Base-by-base conservation (phyloP, 2,797 vertebrate species). In the Semaprochilodus insignis region DNA sequence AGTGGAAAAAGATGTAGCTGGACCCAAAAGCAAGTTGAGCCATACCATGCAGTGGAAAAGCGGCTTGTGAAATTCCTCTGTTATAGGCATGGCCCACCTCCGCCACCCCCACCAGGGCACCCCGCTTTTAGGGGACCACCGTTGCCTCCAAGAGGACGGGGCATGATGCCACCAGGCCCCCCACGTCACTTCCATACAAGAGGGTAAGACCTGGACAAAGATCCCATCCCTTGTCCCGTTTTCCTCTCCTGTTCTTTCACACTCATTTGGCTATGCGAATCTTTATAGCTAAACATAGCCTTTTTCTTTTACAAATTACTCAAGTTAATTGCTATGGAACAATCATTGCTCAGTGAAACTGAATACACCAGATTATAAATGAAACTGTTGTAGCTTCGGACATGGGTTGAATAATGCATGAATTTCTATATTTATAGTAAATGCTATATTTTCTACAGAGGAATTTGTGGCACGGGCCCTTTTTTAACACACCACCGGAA, bases 41-140 rank as follows among this genome's bases (percentile, higher is more conserved):
- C 40, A 44, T 44, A 44, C 5, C 40, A 44, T 44, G 40, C 40
- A 44, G 40, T 44, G 40, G 40, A 44, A 44, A 44, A 6, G 40
- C 8, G 40, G 40, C 40, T 25, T 25, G 25, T 63, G 15, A 25
- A 25, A 69, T 69, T 73, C 7, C 67, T 15, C 52, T 14, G 1
- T 54, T 66, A 17, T 69, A 95, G 95, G 80, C 93, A 91, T 1
- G 83, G 93, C 11, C 90, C 88, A 14, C 93, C 87, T 82, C 92
- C 90, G 0, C 88, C 90, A 0, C 88, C 90, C 66, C 92, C 93
- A n/a, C 93, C 80, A 0, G 92, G 93, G 44, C 88, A 92, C 80
- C 93, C 92, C 77, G 89, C 87, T 55, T 96, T 95, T 81, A 93
- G 95, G 89, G 94, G 94, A 59, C 91, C 85, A 44, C 93, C 91